These are phyloP conservation scores for Rhagologus leucostigma DNA, from an alignment of 2,113 vertebrate genomes.

Conservation along the genomic window DNA sequence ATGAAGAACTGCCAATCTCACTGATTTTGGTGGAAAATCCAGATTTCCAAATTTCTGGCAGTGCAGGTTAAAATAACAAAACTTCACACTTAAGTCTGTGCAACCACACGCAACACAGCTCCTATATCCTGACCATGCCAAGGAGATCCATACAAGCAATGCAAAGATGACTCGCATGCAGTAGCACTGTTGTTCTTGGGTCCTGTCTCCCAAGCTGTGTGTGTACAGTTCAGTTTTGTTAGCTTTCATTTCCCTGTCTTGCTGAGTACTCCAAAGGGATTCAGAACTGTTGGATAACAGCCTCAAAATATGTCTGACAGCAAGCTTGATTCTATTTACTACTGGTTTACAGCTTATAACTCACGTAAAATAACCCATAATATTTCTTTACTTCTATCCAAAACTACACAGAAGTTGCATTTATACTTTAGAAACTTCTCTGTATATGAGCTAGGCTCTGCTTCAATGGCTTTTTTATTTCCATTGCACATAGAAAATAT, in stretches of 20 bases:
- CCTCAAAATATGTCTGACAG: not conserved
- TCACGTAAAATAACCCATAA: not conserved
- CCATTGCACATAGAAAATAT: not conserved
- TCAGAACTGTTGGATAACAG: not conserved
- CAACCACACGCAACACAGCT: fast-evolving
- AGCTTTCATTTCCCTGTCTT: not conserved
- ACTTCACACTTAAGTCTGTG: not conserved
- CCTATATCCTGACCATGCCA: not conserved
- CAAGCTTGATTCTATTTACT: not conserved
- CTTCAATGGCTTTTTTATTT: not conserved
- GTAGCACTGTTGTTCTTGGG: not conserved
- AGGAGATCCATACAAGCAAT: not conserved
- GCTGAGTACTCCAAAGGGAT: not conserved
- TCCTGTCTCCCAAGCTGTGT: not conserved
- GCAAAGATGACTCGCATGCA: not conserved
- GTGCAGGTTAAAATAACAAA: not conserved
- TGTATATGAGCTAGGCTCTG: not conserved
- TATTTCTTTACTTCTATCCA: not conserved
- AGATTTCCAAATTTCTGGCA: not conserved
- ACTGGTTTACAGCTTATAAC: not conserved
- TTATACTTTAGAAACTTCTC: not conserved
- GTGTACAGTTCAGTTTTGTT: not conserved
- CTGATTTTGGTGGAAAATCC: not conserved
- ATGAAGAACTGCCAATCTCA: not conserved
- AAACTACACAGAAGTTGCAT: not conserved